Conservation (phyloP, 2,888 invertebrate genomes). For the Acleris sparsana region DNA sequence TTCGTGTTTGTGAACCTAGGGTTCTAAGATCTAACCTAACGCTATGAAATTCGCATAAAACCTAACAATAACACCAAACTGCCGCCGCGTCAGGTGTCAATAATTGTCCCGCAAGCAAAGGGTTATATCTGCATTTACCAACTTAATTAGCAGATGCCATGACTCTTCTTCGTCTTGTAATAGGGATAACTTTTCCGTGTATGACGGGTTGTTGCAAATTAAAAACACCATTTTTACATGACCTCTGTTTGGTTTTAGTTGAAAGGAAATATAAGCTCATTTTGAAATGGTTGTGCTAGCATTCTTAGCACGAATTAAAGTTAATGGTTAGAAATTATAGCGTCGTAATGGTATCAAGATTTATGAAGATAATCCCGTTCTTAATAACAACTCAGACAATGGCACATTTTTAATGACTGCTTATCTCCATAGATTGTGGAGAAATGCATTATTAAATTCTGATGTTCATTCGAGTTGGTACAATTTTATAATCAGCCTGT, state of each 20-base stretch:
- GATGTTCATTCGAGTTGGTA: background rate
- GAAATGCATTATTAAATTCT: slow-evolving; percentile 2
- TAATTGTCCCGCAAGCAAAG: slow-evolving; percentile 51
- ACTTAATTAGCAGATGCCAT: background rate
- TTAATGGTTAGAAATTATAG: slow-evolving; percentile 59
- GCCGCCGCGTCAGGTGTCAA: slow-evolving; percentile 50
- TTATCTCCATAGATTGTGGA: slow-evolving; percentile 17
- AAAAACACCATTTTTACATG: slow-evolving; percentile 13
- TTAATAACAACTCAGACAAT: slow-evolving; percentile 33
- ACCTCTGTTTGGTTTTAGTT: slow-evolving; percentile 9
- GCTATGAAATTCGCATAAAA: slow-evolving; percentile 33
- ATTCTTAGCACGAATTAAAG: slow-evolving; percentile 51
- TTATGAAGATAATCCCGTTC: slow-evolving; percentile 54
- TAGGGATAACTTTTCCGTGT: background rate
- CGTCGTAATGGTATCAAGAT: slow-evolving; percentile 49
- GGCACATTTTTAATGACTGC: slow-evolving; percentile 27
- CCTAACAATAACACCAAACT: slow-evolving; percentile 39
- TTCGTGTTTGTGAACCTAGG: too few relatives aligned
- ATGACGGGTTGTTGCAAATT: background rate
- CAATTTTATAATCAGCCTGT: background rate
- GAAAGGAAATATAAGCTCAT: slow-evolving; percentile 37
- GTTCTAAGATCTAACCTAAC: slow-evolving; percentile 4
- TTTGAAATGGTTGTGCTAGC: slow-evolving; percentile 39
- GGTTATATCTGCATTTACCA: slow-evolving; percentile 41
- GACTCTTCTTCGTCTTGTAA: background rate